phyloP scores from a whole-genome alignment of 2,113 vertebrate genomes.

The Thalassoma bifasciatum region DNA sequence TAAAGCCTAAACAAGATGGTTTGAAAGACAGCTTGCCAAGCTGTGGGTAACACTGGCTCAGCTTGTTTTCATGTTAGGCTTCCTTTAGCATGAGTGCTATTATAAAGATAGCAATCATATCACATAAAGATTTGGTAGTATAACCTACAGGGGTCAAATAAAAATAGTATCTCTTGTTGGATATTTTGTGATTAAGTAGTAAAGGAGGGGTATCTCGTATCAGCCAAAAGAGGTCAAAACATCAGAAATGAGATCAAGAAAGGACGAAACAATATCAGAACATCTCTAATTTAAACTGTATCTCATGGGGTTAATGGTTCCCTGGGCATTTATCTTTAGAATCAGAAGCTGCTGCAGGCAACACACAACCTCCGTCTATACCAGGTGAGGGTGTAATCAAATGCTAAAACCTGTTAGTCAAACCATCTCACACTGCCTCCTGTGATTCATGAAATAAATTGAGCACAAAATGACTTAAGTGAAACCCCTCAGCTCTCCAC shows the following conservation, averaged over 20 bases:
- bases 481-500: slow-evolving; percentile 57
- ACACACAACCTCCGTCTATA: slow-evolving; percentile 36
- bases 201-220: background rate
- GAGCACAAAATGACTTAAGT: slow-evolving; percentile 67
- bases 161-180: too few species aligned
- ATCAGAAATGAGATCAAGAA: background rate
- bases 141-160: too few species aligned
- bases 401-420: slow-evolving; percentile 38
- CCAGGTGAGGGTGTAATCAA: slow-evolving; percentile 38
- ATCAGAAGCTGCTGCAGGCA: slow-evolving; percentile 8
- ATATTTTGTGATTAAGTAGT: too few species aligned
- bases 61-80: too few species aligned
- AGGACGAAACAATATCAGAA: background rate
- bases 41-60: too few species aligned
- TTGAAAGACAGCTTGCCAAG: too few species aligned
- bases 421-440: slow-evolving; percentile 40
- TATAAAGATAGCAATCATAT: too few species aligned
- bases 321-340: slow-evolving; percentile 14
- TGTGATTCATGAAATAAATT: slow-evolving; percentile 63
- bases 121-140: too few species aligned
- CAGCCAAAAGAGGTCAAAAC: background rate
- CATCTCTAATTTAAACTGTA: slow-evolving; percentile 2
- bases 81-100: too few species aligned
- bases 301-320: slow-evolving; percentile 22
- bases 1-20: too few species aligned